Conservation (phyloP, 2,888 invertebrate genomes). For the Drosophila nigricruria region DNA sequence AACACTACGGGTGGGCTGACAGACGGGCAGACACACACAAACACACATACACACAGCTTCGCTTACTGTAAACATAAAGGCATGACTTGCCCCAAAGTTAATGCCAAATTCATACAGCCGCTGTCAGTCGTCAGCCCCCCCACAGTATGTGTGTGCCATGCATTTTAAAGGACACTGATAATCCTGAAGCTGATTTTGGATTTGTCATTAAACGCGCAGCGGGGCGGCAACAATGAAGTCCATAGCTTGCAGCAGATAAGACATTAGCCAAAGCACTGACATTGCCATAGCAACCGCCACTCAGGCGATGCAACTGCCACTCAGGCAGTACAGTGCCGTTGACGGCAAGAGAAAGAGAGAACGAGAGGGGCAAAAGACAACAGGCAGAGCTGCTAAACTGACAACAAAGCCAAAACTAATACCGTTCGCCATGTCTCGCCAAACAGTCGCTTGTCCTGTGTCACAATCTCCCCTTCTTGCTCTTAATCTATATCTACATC, state of each 20-base stretch:
- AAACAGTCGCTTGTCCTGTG: conserved; percentile 18
- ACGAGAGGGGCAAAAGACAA: not conserved
- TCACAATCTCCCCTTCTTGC: not conserved
- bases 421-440: conserved; percentile 35
- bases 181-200: conserved; percentile 58
- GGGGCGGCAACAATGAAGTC: conserved; percentile 36
- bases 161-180: conserved; percentile 63
- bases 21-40: conserved; percentile 15
- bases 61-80: conserved; percentile 50
- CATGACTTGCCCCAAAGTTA: conserved; percentile 65
- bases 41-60: conserved; percentile 16
- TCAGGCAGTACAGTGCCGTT: conserved; percentile 8
- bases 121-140: not conserved
- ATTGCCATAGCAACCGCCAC: conserved; percentile 17
- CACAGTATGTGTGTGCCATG: conserved; percentile 29
- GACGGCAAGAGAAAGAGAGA: not conserved
- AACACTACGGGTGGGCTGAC: conserved; percentile 37
- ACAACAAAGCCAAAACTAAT: conserved; percentile 61
- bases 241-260: conserved; percentile 32
- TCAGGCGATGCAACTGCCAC: conserved; percentile 21
- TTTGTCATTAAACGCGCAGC: conserved; percentile 35
- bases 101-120: conserved; percentile 65
- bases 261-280: conserved; percentile 15
- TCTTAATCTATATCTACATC: not conserved
- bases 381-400: conserved; percentile 38